phyloP scores from a whole-genome alignment of 2,888 invertebrate genomes.

The Cataglyphis albicans region DNA sequence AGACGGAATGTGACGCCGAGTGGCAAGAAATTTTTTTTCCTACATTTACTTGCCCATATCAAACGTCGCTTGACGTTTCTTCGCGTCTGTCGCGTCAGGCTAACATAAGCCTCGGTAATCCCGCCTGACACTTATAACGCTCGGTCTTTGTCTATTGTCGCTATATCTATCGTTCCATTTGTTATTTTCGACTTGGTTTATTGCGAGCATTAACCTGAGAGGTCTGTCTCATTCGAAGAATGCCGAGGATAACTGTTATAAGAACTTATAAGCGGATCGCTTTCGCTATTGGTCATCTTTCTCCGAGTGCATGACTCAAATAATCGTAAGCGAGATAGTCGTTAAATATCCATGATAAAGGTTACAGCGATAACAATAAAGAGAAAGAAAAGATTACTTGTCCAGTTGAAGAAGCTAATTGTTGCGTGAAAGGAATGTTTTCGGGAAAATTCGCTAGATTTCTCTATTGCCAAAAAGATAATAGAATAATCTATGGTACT shows the following conservation, averaged over 20 bases:
- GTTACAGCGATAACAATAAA: not conserved
- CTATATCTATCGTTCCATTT: conserved; percentile 9
- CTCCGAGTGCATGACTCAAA: conserved; percentile 55
- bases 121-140: not conserved
- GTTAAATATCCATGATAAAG: not conserved
- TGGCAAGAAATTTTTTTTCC: not conserved
- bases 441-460: not conserved
- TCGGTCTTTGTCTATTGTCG: not conserved
- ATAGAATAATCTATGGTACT: not conserved
- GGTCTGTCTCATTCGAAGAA: conserved; percentile 4
- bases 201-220: conserved; percentile 11
- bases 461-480: not conserved
- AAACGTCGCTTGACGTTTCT: not conserved
- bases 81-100: not conserved
- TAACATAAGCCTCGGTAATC: not conserved
- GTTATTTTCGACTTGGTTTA: not conserved
- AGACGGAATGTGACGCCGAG: conserved; percentile 9
- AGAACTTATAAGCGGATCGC: not conserved
- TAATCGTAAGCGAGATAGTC: not conserved
- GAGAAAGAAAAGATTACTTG: not conserved
- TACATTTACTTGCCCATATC: not conserved
- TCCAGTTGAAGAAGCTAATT: not conserved
- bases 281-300: conserved; percentile 42
- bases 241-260: conserved; percentile 14
- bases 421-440: not conserved